Conservation (phyloP, 2,113 vertebrate genomes). For the Syngnathus typhle region DNA sequence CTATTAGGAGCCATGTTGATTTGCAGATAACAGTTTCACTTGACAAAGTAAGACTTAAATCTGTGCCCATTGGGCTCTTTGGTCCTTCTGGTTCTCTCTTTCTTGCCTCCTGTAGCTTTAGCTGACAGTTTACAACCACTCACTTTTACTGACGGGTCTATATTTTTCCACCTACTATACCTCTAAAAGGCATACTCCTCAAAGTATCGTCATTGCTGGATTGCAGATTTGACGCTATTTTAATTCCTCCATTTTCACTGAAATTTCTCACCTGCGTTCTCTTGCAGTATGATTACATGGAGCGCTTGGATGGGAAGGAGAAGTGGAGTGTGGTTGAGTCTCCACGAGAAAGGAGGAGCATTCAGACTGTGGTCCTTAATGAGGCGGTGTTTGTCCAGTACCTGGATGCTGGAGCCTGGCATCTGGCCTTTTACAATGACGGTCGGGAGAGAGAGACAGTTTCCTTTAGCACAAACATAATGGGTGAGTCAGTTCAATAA, state of each 20-base stretch:
- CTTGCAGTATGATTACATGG: conserved; percentile 95
- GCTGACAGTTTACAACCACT: conserved; percentile 13
- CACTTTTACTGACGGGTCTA: conserved; percentile 1
- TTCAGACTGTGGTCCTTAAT: conserved; percentile 96
- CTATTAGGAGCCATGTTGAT: conserved; percentile 56
- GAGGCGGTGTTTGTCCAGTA: conserved; percentile 96
- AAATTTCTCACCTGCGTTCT: neutral
- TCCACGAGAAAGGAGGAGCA: conserved; percentile 86
- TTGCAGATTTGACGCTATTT: conserved; percentile 1
- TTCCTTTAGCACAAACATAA: conserved; percentile 87
- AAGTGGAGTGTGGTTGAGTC: conserved; percentile 98
- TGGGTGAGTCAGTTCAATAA: conserved; percentile 72
- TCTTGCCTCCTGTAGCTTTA: neutral
- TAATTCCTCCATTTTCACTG: neutral
- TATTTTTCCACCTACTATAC: conserved; percentile 6
- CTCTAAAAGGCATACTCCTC: conserved; percentile 24
- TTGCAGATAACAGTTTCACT: conserved; percentile 42
- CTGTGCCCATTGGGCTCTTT: neutral
- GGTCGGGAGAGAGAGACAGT: conserved; percentile 92
- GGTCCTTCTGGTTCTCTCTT: neutral
- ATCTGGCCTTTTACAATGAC: conserved; percentile 97
- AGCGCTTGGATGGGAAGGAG: conserved; percentile 95
- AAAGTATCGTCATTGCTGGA: conserved; percentile 19
- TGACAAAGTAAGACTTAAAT: conserved; percentile 29
- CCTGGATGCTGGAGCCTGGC: conserved; percentile 91